phyloP scores from a whole-genome alignment of 2,113 vertebrate genomes.

The Leptosomus discolor region DNA sequence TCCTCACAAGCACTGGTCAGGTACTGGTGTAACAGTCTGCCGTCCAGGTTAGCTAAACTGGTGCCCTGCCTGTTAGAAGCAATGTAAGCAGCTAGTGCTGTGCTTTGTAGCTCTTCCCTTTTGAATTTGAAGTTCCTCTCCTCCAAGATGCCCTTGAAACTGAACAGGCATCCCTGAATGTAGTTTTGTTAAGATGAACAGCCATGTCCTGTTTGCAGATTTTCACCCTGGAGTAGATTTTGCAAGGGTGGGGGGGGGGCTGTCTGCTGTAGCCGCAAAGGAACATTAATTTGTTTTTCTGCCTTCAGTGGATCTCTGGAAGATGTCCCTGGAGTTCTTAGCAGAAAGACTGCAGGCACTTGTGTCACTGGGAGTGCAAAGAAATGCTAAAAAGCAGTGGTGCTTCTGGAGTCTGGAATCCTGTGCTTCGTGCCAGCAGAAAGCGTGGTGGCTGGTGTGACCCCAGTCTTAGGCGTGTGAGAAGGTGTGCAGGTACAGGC shows the following conservation, averaged over 20 bases:
- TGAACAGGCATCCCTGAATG: background rate
- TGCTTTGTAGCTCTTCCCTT: background rate
- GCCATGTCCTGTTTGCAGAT: background rate
- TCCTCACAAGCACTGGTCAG: background rate
- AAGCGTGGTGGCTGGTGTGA: background rate
- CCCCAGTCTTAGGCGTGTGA: background rate
- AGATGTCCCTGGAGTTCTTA: background rate
- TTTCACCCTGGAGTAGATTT: background rate
- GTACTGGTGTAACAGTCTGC: background rate
- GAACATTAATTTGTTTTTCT: no score
- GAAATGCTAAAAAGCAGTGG: background rate
- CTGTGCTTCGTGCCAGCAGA: background rate
- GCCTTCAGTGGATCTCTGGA: background rate
- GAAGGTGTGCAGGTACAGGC: background rate
- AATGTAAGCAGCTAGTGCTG: background rate
- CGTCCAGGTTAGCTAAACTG: fast-evolving
- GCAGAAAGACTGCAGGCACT: background rate
- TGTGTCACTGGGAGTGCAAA: background rate
- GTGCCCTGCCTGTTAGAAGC: background rate
- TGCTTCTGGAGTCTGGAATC: background rate
- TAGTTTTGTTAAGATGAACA: background rate
- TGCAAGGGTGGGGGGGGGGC: background rate
- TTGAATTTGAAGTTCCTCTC: background rate
- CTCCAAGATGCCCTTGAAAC: background rate
- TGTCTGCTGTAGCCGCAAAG: background rate